Conservation (phyloP, 2,113 vertebrate species). For the Mixornis gularis region DNA sequence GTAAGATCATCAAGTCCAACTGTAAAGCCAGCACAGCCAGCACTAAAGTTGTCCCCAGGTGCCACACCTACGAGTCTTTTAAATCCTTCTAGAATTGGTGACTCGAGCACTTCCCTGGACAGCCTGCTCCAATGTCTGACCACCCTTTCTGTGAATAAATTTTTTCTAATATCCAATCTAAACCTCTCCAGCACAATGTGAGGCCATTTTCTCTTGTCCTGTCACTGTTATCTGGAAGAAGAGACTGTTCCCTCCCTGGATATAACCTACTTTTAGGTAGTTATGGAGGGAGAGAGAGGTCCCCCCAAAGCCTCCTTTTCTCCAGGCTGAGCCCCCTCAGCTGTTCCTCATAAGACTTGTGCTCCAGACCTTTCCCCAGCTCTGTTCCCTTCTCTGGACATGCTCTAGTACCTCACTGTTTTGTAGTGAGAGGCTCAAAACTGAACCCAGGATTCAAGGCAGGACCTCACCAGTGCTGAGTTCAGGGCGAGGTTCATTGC, state of each 20-base stretch:
- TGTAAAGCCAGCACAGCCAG: accelerated
- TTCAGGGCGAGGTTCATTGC: not conserved
- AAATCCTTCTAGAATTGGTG: not conserved
- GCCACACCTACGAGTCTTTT: not conserved
- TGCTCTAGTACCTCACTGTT: accelerated
- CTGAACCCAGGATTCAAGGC: not conserved
- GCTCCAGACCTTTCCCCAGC: not conserved
- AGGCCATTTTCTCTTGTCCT: not conserved
- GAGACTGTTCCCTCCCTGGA: accelerated
- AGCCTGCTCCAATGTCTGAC: not conserved
- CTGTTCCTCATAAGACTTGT: not conserved
- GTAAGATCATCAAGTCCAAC: not conserved
- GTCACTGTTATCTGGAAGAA: not conserved
- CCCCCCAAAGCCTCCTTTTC: not conserved
- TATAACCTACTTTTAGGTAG: not conserved
- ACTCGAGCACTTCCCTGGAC: not conserved
- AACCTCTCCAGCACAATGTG: not conserved
- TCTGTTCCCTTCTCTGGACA: not conserved
- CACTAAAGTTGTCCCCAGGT: not conserved
- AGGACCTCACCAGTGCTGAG: not conserved
- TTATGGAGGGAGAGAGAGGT: not conserved
- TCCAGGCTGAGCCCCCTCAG: not conserved
- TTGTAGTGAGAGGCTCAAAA: not conserved
- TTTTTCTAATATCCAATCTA: not conserved
- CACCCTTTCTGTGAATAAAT: not conserved